Evolutionary conservation across 2,888 invertebrate species (phyloP).

Genomic region (Diarsia mendica): DNA sequence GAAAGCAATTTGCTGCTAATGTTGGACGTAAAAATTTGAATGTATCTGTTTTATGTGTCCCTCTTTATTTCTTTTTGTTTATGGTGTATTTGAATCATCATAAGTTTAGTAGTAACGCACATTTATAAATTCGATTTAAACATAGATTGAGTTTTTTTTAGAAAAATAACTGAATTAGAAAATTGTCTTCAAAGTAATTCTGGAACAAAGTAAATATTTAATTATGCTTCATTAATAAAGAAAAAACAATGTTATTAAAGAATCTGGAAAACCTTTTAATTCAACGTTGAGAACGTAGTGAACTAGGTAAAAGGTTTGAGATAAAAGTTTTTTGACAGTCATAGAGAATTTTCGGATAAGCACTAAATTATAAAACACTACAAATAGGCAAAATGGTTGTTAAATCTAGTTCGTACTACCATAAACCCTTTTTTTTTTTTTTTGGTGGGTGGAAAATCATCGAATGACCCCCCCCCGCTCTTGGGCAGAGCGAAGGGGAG

Average conservation of each 20-base stretch:
- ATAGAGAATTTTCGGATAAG: too few species aligned
- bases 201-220: not conserved
- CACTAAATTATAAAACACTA: too few species aligned
- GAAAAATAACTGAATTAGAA: not conserved
- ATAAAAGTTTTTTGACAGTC: too few species aligned
- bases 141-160: not conserved
- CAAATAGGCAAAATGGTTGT: too few species aligned
- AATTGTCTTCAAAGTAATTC: not conserved
- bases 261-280: too few species aligned
- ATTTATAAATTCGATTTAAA: not conserved
- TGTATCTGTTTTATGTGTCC: conserved; percentile 34
- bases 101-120: not conserved
- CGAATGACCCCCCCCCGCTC: too few species aligned
- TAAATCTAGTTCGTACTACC: too few species aligned
- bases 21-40: conserved; percentile 35
- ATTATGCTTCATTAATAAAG: not conserved
- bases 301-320: too few species aligned
- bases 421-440: too few species aligned
- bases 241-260: too few species aligned
- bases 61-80: conserved; percentile 43
- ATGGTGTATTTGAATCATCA: conserved; percentile 20
- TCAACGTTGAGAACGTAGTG: not conserved
- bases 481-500: too few species aligned
- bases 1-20: conserved; percentile 40
- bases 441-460: too few species aligned